These are phyloP conservation scores for Xylocopa sonorina DNA, from an alignment of 1,140 invertebrate genomes.

Conservation along the genomic window DNA sequence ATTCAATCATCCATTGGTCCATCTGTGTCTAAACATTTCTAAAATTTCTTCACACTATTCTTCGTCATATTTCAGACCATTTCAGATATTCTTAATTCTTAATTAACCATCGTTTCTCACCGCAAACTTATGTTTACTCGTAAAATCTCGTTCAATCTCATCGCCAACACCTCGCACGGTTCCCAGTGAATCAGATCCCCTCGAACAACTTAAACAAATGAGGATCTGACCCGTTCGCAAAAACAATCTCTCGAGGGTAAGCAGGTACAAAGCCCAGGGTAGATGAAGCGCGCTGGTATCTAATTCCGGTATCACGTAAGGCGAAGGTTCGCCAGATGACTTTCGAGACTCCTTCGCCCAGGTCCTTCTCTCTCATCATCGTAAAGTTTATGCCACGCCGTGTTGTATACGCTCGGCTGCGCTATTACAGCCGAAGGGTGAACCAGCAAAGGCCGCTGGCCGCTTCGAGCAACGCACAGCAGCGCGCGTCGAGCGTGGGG, in stretches of 20 bases:
- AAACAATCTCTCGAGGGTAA: slow-evolving; percentile 22
- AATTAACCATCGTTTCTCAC: too few relatives aligned
- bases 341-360: slow-evolving; percentile 37
- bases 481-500: too few relatives aligned
- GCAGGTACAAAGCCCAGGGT: slow-evolving; percentile 12
- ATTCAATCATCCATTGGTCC: too few relatives aligned
- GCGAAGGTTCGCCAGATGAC: slow-evolving; percentile 22
- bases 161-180: too few relatives aligned
- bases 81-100: too few relatives aligned
- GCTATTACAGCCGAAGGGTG: slow-evolving; percentile 46
- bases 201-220: too few relatives aligned
- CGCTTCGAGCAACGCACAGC: background rate
- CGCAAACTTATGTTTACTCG: too few relatives aligned
- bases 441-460: slow-evolving; percentile 14
- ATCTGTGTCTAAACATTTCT: too few relatives aligned
- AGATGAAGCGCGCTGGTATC: slow-evolving; percentile 26
- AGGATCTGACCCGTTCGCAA: background rate
- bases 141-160: too few relatives aligned
- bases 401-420: slow-evolving; percentile 41
- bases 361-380: slow-evolving; percentile 59
- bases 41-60: too few relatives aligned
- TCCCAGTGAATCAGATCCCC: too few relatives aligned
- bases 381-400: slow-evolving; percentile 58
- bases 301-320: slow-evolving; percentile 39
- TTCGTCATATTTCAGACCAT: too few relatives aligned